Evolutionary conservation across 2,113 vertebrate genomes (phyloP), one percentile per base, ranked within the genome.

Genomic region (Hippoglossus stenolepis): DNA sequence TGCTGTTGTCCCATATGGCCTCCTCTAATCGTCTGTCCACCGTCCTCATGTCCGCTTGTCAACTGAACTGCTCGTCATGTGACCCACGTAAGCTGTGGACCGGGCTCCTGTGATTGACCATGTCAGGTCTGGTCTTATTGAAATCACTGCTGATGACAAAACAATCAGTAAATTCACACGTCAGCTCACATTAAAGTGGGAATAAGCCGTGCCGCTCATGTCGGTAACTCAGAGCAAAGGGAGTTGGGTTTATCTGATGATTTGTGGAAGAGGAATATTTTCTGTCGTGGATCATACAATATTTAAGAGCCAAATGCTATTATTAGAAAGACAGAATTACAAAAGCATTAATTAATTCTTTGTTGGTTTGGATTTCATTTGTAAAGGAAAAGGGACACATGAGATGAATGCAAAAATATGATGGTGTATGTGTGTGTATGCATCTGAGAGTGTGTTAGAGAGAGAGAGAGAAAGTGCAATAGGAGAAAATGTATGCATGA

Each of bases 1-100:
- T 85, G 82, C 85, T 87, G 88, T 84, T 74, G 84, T 87, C 82
- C 87, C 88, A 89, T 91, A 88, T 88, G 88, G 79, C 75, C 51
- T 69, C 59, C 67, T 83, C 47, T 65, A 68, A 72, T 84, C 66
- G 15, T 79, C 72, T 74, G 77, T 78, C 77, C 57, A 45, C 78
- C 69, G 54, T 74, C 66, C 76, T 82, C 60, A 51, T 58, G n/a
- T 84, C 65, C 75, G 47, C 68, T 66, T 51, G 56, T 74, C 54
- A 87, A 83, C 74, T 68, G 68, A 85, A 77, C 45, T 72, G 35
- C 78, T 60, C 64, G 14, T 80, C 72, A 72, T 5, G 8, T 85
- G 82, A 70, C 43, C 49, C 17, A 0, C 11, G 31, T 65, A 70
- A 82, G 61, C 66, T 67, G 64, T 38, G 6, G 21, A 79, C 68